These are phyloP conservation scores for Typhlichthys subterraneus DNA, from an alignment of 2,797 vertebrate genomes.

Conservation along the genomic window DNA sequence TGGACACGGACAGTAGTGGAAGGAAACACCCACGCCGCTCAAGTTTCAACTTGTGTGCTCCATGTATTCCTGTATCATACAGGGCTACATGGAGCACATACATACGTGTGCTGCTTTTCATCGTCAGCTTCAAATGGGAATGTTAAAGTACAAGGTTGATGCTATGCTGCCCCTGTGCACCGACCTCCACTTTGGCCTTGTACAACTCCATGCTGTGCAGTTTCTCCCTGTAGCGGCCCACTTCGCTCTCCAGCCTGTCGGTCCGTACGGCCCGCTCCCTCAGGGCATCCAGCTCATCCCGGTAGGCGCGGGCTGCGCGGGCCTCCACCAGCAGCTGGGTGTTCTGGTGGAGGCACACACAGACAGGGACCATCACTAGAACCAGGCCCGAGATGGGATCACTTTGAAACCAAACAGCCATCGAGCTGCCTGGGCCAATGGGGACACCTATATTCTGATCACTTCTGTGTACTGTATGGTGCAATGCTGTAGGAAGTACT, in stretches of 20 bases:
- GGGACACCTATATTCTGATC: too few relatives aligned
- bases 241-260: conserved; percentile 93
- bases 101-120: background rate
- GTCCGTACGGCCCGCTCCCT: conserved; percentile 89
- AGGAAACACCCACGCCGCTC: too few relatives aligned
- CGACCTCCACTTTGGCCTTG: conserved; percentile 92
- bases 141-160: background rate
- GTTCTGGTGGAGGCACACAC: conserved; percentile 74
- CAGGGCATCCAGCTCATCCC: conserved; percentile 89
- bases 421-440: too few relatives aligned
- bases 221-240: conserved; percentile 88
- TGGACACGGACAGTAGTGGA: too few relatives aligned
- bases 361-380: background rate
- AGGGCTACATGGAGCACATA: too few relatives aligned
- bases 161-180: background rate
- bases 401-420: background rate
- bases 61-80: too few relatives aligned
- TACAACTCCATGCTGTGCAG: conserved; percentile 93
- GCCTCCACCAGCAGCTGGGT: conserved; percentile 87
- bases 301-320: conserved; percentile 86
- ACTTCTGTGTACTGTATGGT: too few relatives aligned
- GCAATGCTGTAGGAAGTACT: too few relatives aligned
- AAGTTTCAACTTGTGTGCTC: too few relatives aligned
- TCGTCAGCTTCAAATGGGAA: too few relatives aligned
- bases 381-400: background rate